Conservation (phyloP, 2,797 vertebrate species). For the Arremon aurantiirostris region DNA sequence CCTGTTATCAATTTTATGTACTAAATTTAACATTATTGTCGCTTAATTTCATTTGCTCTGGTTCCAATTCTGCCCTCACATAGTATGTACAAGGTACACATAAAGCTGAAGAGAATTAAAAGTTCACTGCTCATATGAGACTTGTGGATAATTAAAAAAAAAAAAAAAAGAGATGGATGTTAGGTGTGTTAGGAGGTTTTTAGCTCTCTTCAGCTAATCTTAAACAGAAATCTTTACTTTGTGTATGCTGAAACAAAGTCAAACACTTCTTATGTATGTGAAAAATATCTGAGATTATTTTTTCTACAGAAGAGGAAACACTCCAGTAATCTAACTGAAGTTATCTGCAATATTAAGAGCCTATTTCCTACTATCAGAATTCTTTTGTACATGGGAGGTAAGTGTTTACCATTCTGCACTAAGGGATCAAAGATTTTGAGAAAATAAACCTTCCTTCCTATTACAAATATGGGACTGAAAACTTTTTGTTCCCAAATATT, state of each 20-base stretch:
- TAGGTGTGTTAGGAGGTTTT: neutral
- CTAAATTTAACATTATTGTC: neutral
- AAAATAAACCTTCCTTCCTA: neutral
- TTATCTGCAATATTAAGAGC: neutral
- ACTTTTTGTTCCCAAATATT: neutral
- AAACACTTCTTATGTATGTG: neutral
- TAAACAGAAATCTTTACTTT: neutral
- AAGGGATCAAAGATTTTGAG: neutral
- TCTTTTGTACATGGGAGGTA: neutral
- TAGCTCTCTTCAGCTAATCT: neutral
- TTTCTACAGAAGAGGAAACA: neutral
- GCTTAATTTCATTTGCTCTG: neutral
- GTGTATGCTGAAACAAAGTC: neutral
- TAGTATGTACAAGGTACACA: neutral
- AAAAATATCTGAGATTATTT: neutral
- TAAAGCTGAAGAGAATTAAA: neutral
- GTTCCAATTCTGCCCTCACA: neutral
- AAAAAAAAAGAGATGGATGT: rapidly evolving
- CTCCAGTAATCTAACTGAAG: neutral
- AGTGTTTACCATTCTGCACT: neutral
- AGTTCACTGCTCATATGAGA: neutral
- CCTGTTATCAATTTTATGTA: neutral
- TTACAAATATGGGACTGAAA: neutral
- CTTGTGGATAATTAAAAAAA: neutral
- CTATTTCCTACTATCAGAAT: neutral